phyloP scores from a whole-genome alignment of 2,888 invertebrate genomes.

The Cantharis flavilabris region DNA sequence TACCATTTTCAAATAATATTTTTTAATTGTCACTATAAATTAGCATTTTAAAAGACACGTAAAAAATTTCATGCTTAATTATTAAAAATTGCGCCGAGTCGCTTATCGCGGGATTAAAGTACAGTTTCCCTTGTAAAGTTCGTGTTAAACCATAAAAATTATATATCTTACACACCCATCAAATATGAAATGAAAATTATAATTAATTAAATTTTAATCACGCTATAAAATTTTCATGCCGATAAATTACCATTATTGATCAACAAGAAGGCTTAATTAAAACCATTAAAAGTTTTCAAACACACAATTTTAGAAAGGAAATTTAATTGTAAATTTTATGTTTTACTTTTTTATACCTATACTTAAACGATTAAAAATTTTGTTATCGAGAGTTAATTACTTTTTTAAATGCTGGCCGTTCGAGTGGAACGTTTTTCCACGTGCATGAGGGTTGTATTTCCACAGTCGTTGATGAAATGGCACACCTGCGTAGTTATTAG shows the following conservation, averaged over 20 bases:
- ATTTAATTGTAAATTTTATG: background rate
- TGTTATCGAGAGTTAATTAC: background rate
- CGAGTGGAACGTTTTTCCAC: background rate
- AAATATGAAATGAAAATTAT: background rate
- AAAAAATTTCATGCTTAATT: background rate
- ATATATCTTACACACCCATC: background rate
- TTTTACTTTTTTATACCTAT: background rate
- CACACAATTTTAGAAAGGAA: background rate
- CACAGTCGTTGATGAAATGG: background rate
- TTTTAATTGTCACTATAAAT: background rate
- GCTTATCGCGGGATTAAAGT: background rate
- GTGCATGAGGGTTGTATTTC: background rate
- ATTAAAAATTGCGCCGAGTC: background rate
- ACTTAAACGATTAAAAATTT: background rate
- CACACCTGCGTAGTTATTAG: background rate
- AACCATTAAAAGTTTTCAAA: background rate
- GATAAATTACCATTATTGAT: constrained; percentile 1
- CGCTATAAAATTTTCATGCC: background rate
- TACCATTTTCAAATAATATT: background rate
- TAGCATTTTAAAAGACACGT: background rate
- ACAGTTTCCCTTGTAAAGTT: background rate
- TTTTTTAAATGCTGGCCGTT: background rate
- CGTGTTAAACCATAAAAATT: background rate
- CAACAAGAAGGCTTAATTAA: background rate
- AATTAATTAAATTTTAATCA: constrained; percentile 3